These are phyloP conservation scores for Drosophila funebris DNA, from an alignment of 1,140 invertebrate species.

Conservation along the genomic window DNA sequence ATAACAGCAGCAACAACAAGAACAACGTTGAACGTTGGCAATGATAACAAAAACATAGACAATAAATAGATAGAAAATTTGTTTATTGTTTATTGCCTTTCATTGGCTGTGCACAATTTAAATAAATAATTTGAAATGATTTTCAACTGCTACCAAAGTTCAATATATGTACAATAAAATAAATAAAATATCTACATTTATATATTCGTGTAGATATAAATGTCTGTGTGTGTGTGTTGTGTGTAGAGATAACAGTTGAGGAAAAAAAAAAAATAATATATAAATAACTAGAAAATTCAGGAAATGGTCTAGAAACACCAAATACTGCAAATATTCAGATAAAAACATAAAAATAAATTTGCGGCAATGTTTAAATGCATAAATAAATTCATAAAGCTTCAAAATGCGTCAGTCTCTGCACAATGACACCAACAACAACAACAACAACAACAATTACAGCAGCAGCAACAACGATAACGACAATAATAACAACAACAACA, in stretches of 20 bases:
- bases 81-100: slow-evolving; percentile 39
- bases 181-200: background rate
- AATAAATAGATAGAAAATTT: slow-evolving; percentile 27
- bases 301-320: slow-evolving; percentile 44
- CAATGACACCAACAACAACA: background rate
- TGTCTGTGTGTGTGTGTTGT: slow-evolving; percentile 6
- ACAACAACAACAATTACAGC: background rate
- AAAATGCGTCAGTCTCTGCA: slow-evolving; percentile 30
- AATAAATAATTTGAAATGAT: slow-evolving; percentile 69
- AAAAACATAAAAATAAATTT: slow-evolving; percentile 37
- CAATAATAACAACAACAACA: slow-evolving; percentile 14
- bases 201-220: background rate
- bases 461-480: background rate
- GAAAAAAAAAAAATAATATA: background rate
- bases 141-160: slow-evolving; percentile 34
- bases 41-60: slow-evolving; percentile 15
- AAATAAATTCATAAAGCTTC: slow-evolving; percentile 47
- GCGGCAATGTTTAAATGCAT: slow-evolving; percentile 44
- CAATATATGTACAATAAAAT: slow-evolving; percentile 40
- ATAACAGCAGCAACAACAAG: background rate
- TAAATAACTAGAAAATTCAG: slow-evolving; percentile 10
- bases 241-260: background rate
- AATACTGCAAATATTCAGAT: slow-evolving; percentile 29
- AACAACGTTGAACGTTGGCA: slow-evolving; percentile 4
- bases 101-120: slow-evolving; percentile 34